These are phyloP conservation scores for Palaemon carinicauda DNA, from an alignment of 1,140 invertebrate genomes.

Conservation along the genomic window DNA sequence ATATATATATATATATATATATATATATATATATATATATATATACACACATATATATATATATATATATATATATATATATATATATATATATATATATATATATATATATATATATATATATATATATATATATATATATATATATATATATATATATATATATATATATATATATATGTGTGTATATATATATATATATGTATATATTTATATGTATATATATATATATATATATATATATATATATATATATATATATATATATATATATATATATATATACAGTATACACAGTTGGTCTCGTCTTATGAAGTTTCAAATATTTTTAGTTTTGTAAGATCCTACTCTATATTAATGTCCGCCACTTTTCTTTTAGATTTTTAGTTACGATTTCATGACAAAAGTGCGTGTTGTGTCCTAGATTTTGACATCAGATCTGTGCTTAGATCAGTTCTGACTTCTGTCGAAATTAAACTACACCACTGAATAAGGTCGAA, in stretches of 20 bases:
- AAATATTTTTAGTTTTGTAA: too few relatives aligned
- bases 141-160: not conserved
- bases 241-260: not conserved
- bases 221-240: constrained; percentile 2
- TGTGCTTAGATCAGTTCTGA: too few relatives aligned
- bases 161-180: not conserved
- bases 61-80: not conserved
- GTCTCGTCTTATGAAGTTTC: too few relatives aligned
- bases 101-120: not conserved
- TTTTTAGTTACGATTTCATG: too few relatives aligned
- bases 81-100: not conserved
- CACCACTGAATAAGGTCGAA: too few relatives aligned
- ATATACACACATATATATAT: not conserved
- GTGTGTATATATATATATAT: not conserved
- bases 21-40: not conserved
- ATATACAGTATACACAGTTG: not conserved
- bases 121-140: not conserved
- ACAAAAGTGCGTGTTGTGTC: too few relatives aligned
- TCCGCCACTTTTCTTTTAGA: too few relatives aligned
- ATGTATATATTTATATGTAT: constrained; percentile 8
- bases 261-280: not conserved
- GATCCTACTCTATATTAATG: too few relatives aligned
- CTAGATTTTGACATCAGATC: too few relatives aligned
- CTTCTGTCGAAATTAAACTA: too few relatives aligned
- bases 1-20: not conserved